Evolutionary conservation across 2,113 vertebrate genomes (phyloP).

Genomic region (Galemys pyrenaicus): DNA sequence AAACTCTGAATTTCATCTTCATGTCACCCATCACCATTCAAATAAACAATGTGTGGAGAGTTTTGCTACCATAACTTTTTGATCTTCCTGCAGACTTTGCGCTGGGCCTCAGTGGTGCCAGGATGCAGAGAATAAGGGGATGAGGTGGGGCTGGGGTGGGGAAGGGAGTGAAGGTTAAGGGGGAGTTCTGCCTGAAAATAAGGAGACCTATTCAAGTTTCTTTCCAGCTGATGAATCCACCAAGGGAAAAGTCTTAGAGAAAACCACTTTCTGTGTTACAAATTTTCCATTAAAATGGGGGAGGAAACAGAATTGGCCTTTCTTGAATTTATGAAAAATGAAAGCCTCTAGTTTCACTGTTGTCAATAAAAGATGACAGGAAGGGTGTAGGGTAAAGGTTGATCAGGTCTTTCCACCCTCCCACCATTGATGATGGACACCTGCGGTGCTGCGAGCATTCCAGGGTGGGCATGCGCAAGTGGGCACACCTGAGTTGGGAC

Average conservation of each 20-base stretch:
- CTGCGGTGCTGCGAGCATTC: too few species aligned
- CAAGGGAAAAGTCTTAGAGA: background rate
- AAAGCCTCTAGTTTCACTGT: background rate
- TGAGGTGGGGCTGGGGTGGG: accelerated
- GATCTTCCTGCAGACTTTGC: background rate
- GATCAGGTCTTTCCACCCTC: too few species aligned
- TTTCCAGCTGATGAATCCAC: background rate
- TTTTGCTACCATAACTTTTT: background rate
- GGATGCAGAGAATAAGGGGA: background rate
- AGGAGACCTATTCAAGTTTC: background rate
- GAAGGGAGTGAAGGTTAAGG: background rate
- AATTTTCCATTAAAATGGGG: background rate
- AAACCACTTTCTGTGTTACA: background rate
- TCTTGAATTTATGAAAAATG: background rate
- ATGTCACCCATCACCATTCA: background rate
- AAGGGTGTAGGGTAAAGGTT: too few species aligned
- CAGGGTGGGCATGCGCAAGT: too few species aligned
- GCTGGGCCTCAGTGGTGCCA: background rate
- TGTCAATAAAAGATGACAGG: background rate
- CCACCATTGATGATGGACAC: too few species aligned
- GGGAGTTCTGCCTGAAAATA: background rate
- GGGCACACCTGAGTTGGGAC: too few species aligned
- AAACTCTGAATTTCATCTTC: background rate
- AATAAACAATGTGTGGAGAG: background rate
- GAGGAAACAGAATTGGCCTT: background rate